Base-by-base conservation (phyloP, 2,113 vertebrate genomes). In the Meriones unguiculatus region DNA sequence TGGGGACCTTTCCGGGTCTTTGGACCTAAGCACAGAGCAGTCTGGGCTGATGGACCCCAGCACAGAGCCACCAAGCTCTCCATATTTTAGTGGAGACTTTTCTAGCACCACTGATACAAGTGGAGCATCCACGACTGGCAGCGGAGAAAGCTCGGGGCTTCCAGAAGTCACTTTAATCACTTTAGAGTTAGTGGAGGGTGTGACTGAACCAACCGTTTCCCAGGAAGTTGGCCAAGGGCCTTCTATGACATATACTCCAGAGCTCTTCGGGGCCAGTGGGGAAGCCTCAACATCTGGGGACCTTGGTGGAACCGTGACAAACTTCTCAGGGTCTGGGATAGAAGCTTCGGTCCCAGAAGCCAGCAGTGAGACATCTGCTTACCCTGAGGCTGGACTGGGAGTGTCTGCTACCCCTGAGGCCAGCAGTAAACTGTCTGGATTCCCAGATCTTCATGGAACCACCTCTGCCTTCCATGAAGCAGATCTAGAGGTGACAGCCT, bases 211-310 rank as follows among this genome's bases (percentile, higher is more conserved):
- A 70, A 97, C 92, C 0, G 62, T 98, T 70, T 98, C 98, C 84
- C 98, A 98, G 91, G 99, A 99, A 97, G 97, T 99, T 1, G 98
- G 98, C 72, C 98, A 98, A 52, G 96, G 95, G 94, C 98, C 97
- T 75, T 97, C 98, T 46, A 98, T 98, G 35, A 98, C 98, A 0
- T 95, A 98, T 70, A 90, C 32, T 0, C 99, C 98, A 28, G 96
- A 98, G n/a, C 69, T 97, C 95, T 78, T 94, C 64, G 97, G 98
- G 82, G 5, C 98, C 84, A 98, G 98, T 50, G 98, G 98, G 22
- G 98, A 98, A 89, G 52, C 59, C 81, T 98, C 98, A 90, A 90
- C 95, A 0, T 97, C 98, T 96, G 97, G 97, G 32, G 98, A 98
- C 25, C 69, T 94, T 9, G 98, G 98, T 32, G 98, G 98, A 25